Evolutionary conservation across 2,113 vertebrate genomes (phyloP).

Genomic region (Macquaria ambigua): DNA sequence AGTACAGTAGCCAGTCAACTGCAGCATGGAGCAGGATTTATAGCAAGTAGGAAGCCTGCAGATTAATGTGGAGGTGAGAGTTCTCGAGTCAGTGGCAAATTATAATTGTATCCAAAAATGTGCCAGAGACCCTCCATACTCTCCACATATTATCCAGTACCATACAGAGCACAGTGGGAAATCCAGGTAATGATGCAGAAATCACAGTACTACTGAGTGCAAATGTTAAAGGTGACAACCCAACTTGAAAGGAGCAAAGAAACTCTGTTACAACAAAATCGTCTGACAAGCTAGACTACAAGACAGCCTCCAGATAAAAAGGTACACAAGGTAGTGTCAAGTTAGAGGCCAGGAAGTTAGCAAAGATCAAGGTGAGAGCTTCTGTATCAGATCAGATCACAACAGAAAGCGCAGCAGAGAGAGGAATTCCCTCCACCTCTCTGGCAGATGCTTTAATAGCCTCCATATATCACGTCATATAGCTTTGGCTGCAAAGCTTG

Average conservation of each 20-base stretch:
- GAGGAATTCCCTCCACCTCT: slow-evolving; percentile 46
- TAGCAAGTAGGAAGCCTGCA: neutral
- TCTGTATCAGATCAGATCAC: slow-evolving; percentile 30
- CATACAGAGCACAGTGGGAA: neutral
- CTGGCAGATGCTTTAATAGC: slow-evolving; percentile 39
- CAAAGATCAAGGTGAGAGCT: slow-evolving; percentile 13
- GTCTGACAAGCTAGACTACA: neutral
- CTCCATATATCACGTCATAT: slow-evolving; percentile 53
- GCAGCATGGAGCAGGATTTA: slow-evolving; percentile 4
- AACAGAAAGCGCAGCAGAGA: slow-evolving; percentile 15
- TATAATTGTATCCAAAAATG: neutral
- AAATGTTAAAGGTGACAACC: neutral
- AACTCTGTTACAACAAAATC: neutral
- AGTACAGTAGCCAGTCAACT: neutral
- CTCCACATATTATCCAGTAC: slow-evolving; percentile 1
- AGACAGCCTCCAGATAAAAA: neutral
- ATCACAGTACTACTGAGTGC: neutral
- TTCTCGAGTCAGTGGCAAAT: neutral
- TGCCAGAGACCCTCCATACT: neutral
- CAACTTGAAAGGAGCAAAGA: neutral
- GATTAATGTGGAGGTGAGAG: neutral
- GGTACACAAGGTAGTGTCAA: neutral
- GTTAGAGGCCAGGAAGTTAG: neutral
- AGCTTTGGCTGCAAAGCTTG: slow-evolving; percentile 3
- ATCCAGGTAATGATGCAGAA: neutral